A percentile compares a stretch with the other conserved stretches of the same genome.
These are phyloP conservation scores for Pachyuromys duprasi DNA, from an alignment of 2,797 vertebrate genomes.

Conservation along the genomic window DNA sequence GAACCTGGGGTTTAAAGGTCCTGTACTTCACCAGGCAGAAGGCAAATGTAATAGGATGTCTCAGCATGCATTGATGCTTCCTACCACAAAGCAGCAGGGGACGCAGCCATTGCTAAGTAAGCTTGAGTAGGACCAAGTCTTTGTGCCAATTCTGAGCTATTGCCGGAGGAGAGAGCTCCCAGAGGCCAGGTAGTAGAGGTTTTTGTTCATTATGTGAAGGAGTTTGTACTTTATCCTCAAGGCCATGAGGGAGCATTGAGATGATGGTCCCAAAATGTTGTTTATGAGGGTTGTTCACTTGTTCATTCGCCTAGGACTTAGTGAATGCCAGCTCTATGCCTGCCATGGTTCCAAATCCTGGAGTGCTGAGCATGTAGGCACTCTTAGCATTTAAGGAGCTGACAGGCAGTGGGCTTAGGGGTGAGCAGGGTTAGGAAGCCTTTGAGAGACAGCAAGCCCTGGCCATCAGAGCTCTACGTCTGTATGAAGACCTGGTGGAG, in stretches of 20 bases:
- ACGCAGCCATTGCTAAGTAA: neutral
- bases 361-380: neutral
- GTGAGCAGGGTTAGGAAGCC: neutral
- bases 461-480: neutral
- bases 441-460: neutral
- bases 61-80: neutral
- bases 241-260: neutral
- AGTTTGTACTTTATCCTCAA: neutral
- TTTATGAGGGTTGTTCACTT: neutral
- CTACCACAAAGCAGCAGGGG: neutral
- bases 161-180: neutral
- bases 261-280: neutral
- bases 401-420: neutral
- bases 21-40: neutral
- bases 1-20: slow-evolving; percentile 2
- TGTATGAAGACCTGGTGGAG: neutral
- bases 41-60: neutral
- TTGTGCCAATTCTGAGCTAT: neutral
- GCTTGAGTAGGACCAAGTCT: neutral
- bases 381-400: neutral
- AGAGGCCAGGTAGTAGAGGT: neutral
- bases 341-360: neutral
- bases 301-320: neutral
- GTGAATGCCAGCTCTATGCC: neutral
- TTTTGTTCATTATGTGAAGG: neutral